Evolutionary conservation across 2,113 vertebrate species (phyloP), one percentile per base, ranked within the genome.

Genomic region (Paramisgurnus dabryanus): DNA sequence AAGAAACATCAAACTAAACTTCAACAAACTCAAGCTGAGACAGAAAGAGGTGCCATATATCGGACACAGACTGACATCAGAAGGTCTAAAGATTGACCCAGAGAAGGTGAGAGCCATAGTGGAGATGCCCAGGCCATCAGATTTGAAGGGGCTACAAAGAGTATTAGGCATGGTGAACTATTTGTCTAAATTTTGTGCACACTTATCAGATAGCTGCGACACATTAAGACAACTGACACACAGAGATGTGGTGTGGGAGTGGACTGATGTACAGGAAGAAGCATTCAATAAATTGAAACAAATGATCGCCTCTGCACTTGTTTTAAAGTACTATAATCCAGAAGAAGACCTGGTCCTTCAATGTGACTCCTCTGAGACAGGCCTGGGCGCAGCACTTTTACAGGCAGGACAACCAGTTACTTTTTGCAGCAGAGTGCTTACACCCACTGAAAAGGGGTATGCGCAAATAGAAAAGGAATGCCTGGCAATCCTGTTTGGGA

Each of bases 391-490:
- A 69, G 65, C 65, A 60, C n/a, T 47, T n/a, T 5, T 47, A 1
- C 43, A 68, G n/a, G 9, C 40, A 68, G 66, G 66, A n/a, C 40
- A 68, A 47, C 66, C 66, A 68, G 66, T 68, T 5, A 18, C 66
- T 11, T 78, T 22, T 78, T 2, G 17, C 39, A 78, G 64, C 55
- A 67, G 76, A 47, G 76, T 50, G 5, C 78, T 85, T 5, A 79
- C 82, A 75, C 12, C 27, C 3, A 83, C 67, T 9, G 79, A 84
- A 60, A 76, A 47, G 9, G 80, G 53, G 2, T 77, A 82, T 69
- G 74, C 85, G 4, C 78, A 67, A 53, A 85, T 80, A 58, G 78
- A 83, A 78, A 85, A 80, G 61, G 72, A 71, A 65, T 80, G 53
- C 15, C 27, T 79, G 3, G 84, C 60, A 9, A 78, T 83, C 2